Percentiles rank a stretch among this genome's conserved stretches.
phyloP scores from a whole-genome alignment of 2,797 vertebrate species.

The Sternarchorhynchus goeldii region DNA sequence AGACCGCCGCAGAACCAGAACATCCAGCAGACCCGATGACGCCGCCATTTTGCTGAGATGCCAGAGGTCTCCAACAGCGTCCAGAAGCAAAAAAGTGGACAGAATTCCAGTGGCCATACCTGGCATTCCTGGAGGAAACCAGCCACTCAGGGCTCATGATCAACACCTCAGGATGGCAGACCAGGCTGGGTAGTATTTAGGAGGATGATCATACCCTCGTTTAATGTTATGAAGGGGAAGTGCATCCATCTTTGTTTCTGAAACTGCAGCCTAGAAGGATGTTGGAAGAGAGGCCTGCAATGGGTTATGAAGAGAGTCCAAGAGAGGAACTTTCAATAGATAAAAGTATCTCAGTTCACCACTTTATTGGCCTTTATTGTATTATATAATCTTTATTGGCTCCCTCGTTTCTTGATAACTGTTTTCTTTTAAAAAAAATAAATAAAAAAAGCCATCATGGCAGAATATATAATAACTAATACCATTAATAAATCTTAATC shows the following conservation, averaged over 20 bases:
- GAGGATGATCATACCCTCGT: not conserved
- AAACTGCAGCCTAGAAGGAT: not conserved
- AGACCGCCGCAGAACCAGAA: no score
- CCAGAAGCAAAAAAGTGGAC: conserved; percentile 2
- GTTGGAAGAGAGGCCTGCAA: not conserved
- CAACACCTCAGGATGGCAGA: not conserved
- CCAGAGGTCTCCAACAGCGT: conserved; percentile 23
- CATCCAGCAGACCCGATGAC: conserved; percentile 25
- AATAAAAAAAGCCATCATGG: not conserved
- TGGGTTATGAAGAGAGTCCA: not conserved
- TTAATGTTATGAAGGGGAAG: no score
- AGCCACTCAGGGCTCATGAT: not conserved
- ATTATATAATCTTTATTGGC: not conserved
- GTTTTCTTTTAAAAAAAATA: no score
- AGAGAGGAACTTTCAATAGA: no score
- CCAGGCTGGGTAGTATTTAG: not conserved
- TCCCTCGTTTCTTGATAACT: not conserved
- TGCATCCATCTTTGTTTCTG: not conserved
- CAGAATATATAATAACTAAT: not conserved
- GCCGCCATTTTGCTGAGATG: conserved; percentile 30
- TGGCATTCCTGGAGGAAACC: not conserved
- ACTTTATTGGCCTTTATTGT: not conserved
- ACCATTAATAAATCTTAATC: no score
- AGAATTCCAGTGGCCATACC: not conserved
- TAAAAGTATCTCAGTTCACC: not conserved